Conservation (phyloP, 2,113 vertebrate genomes). For the Choloepus hoffmanni region DNA sequence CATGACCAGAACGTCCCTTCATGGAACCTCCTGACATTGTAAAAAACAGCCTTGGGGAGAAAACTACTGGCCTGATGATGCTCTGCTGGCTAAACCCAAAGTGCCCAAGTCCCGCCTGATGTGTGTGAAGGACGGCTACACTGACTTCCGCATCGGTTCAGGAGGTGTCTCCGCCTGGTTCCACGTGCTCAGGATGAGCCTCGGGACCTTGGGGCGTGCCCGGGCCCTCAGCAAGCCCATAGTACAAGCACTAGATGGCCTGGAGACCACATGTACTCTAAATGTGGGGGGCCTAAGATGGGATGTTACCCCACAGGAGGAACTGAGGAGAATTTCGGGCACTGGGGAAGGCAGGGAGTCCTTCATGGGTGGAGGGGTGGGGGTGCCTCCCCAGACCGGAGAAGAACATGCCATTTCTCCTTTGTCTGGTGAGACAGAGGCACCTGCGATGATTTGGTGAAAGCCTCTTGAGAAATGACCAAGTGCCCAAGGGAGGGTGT, state of each 20-base stretch:
- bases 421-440: neutral
- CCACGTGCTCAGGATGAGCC: slow-evolving; percentile 94
- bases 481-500: neutral
- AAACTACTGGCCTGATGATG: slow-evolving; percentile 98
- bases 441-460: neutral
- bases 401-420: accelerated
- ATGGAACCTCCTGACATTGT: slow-evolving; percentile 97
- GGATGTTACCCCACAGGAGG: neutral
- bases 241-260: accelerated
- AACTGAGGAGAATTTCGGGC: too few species aligned
- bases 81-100: slow-evolving; percentile 96
- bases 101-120: slow-evolving; percentile 99
- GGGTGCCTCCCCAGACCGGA: neutral
- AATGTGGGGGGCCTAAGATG: neutral
- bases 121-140: slow-evolving; percentile 99
- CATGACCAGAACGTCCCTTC: slow-evolving; percentile 93
- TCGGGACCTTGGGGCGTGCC: neutral
- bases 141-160: slow-evolving; percentile 97
- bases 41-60: slow-evolving; percentile 97
- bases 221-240: accelerated
- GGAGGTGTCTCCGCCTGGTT: slow-evolving; percentile 98
- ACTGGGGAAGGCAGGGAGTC: neutral
- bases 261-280: neutral
- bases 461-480: neutral
- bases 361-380: neutral